Evolutionary conservation across 2,888 invertebrate species (phyloP).

Genomic region (Nephrotoma flavescens): DNA sequence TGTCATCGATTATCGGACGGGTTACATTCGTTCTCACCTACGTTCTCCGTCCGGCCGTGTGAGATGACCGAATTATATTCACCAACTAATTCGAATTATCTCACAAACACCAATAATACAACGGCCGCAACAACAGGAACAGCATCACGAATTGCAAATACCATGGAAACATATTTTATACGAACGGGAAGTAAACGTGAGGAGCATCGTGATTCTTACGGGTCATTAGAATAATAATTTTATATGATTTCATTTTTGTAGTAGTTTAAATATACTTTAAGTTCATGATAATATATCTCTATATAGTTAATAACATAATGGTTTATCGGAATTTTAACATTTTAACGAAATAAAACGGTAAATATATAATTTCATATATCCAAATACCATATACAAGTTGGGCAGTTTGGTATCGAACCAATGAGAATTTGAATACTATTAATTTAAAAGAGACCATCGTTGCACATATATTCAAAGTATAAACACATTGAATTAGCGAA

Average conservation of each 20-base stretch:
- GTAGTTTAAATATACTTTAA: no score
- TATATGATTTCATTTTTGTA: neutral
- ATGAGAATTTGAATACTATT: no score
- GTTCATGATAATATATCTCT: no score
- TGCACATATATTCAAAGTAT: no score
- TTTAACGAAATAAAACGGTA: no score
- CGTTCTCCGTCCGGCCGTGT: slow-evolving; percentile 87
- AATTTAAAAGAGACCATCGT: no score
- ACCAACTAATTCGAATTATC: slow-evolving; percentile 13
- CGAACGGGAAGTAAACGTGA: neutral
- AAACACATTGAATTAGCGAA: no score
- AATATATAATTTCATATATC: no score
- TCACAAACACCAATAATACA: neutral
- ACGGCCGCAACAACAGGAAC: neutral
- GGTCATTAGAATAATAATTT: neutral
- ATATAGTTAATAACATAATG: no score
- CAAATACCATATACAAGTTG: no score
- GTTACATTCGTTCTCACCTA: slow-evolving; percentile 79
- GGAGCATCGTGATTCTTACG: neutral
- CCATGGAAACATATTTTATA: slow-evolving; percentile 1
- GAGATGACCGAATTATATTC: slow-evolving; percentile 56
- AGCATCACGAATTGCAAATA: neutral
- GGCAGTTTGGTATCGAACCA: no score
- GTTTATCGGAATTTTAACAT: no score
- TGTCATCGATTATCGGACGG: slow-evolving; percentile 34